Evolutionary conservation across 64 coral and sea anemone genomes (phyloP).

Genomic region (Montipora capricornis): DNA sequence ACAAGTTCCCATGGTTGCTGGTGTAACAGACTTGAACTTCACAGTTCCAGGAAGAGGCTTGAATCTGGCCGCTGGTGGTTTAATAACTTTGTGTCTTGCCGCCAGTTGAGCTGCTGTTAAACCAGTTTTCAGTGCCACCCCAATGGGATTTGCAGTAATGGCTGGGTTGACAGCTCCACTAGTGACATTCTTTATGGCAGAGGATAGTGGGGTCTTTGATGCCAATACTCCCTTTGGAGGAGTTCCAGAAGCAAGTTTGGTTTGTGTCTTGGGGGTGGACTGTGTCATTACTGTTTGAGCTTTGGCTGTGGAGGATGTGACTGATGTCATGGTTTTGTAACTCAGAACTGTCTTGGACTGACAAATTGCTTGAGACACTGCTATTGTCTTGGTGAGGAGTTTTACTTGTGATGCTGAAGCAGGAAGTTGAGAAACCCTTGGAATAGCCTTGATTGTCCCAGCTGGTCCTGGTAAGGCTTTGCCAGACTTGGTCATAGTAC

Average conservation of each 20-base stretch:
- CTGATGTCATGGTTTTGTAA: constrained; percentile 82
- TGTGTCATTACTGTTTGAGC: constrained; percentile 84
- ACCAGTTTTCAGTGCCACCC: constrained; percentile 45
- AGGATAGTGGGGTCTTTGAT: constrained; percentile 54
- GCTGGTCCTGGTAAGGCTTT: constrained; percentile 60
- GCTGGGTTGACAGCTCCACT: constrained; percentile 38
- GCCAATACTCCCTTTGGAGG: constrained; percentile 64
- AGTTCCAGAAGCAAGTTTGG: constrained; percentile 63
- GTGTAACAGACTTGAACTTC: constrained; percentile 93
- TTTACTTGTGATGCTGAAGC: constrained; percentile 93
- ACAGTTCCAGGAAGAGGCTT: constrained; percentile 90
- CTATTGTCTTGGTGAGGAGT: constrained; percentile 87
- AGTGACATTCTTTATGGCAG: constrained; percentile 30
- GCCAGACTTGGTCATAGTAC: constrained; percentile 92
- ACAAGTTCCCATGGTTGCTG: constrained; percentile 77
- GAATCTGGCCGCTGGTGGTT: constrained; percentile 78
- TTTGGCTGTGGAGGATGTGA: constrained; percentile 72
- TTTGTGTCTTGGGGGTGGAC: constrained; percentile 67
- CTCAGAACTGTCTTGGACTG: constrained; percentile 87
- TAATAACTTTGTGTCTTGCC: constrained; percentile 66
- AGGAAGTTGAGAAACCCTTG: constrained; percentile 49
- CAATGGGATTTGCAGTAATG: constrained; percentile 57
- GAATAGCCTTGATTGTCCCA: constrained; percentile 59
- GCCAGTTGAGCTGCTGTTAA: constrained; percentile 80
- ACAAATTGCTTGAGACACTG: constrained; percentile 77